Evolutionary conservation across 2,888 invertebrate species (phyloP).

Genomic region (Arrhopalites spinosus): DNA sequence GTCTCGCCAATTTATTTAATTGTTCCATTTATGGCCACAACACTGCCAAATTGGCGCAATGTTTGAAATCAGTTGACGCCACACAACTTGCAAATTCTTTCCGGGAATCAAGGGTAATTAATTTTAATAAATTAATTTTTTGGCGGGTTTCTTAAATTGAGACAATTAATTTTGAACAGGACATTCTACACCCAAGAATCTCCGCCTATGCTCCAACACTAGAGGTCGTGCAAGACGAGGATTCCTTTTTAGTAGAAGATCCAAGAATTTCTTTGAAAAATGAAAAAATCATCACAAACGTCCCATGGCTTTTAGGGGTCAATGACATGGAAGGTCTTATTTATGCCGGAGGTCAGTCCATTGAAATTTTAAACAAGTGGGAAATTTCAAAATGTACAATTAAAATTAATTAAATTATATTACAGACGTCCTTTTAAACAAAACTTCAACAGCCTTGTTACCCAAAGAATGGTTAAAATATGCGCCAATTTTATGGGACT

Average conservation of each 20-base stretch:
- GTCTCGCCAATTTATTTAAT: conserved; percentile 36
- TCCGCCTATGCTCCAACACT: conserved; percentile 45
- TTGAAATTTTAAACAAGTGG: background rate
- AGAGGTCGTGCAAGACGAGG: conserved; percentile 36
- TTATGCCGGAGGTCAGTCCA: conserved; percentile 21
- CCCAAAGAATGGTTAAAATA: conserved; percentile 44
- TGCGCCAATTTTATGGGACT: conserved; percentile 41
- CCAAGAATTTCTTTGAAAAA: conserved; percentile 38
- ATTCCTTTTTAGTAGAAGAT: conserved; percentile 41
- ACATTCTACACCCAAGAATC: conserved; percentile 41
- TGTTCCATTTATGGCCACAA: conserved; percentile 41
- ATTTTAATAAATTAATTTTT: background rate
- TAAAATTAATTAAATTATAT: background rate
- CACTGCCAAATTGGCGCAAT: conserved; percentile 37
- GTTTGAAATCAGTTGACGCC: conserved; percentile 35
- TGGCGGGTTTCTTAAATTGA: no score
- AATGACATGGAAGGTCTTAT: conserved; percentile 44
- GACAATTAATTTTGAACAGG: conserved; percentile 34
- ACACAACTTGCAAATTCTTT: conserved; percentile 35
- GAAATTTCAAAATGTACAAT: background rate
- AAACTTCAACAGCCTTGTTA: conserved; percentile 27
- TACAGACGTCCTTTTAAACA: conserved; percentile 43
- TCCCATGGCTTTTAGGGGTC: conserved; percentile 46
- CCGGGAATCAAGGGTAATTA: conserved; percentile 6
- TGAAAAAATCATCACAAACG: conserved; percentile 43